Evolutionary conservation across 2,888 invertebrate genomes (phyloP), one percentile per base, ranked within the genome.

Genomic region (Ommatoiulus sabulosus): DNA sequence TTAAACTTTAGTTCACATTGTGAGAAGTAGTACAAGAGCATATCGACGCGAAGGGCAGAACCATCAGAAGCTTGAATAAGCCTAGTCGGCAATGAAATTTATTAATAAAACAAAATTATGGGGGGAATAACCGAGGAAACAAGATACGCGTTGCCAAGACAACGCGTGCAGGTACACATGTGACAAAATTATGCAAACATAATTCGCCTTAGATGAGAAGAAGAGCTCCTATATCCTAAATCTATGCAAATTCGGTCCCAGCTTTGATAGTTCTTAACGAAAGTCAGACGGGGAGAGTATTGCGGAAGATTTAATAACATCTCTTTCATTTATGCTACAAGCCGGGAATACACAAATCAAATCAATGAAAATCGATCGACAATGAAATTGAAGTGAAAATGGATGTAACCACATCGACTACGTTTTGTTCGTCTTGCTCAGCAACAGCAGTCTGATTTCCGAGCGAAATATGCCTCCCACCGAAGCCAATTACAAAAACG

Each of bases 121-220:
- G 20, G 24, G 72, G 72, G n/a, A 72, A 72, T 24, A 72, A 24
- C 24, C 72, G 20, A 72, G 72, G 72, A 72, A 72, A 72, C 72
- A 6, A 72, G 72, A 72, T 72, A 72, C 20, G 7, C 72, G 72
- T 72, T 72, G 72, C 72, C 72, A 72, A 72, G 72, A 24, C 72
- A 24, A 72, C 72, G 24, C 1, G 4, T 24, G 72, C 72, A 72
- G 72, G 72, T 72, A 72, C 24, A 72, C 24, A 72, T 72, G 72
- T 72, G 72, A 72, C 72, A 72, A 72, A 72, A 72, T 72, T 72
- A 72, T 72, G 72, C 72, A 72, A 72, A 72, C 20, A 72, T 72
- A 72, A 72, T 72, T 72, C 72, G 72, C 24, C 72, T 20, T 72
- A 72, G 72, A 72, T 72, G 72, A 72, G 20, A 72, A 24, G 72